A percentile compares a stretch with the other conserved stretches of the same genome.
Evolutionary conservation across 2,113 vertebrate species (phyloP).

Genomic region (Microcebus tavaratra): DNA sequence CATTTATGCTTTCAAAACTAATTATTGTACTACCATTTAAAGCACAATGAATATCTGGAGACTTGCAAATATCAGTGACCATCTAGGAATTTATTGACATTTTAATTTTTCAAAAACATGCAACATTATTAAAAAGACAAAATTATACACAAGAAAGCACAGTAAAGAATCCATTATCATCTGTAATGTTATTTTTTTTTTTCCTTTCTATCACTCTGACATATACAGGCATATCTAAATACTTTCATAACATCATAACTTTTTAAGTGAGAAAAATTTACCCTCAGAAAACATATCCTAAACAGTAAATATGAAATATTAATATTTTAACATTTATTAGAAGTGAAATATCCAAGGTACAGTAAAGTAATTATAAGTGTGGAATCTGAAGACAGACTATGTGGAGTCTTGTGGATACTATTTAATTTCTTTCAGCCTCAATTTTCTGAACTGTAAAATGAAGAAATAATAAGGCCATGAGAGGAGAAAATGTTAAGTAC

Average conservation of each 20-base stretch:
- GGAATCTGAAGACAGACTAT: not conserved
- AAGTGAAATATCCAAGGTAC: not conserved
- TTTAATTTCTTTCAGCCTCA: not conserved
- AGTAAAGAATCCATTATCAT: not conserved
- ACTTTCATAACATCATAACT: not conserved
- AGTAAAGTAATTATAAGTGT: not conserved
- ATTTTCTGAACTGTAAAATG: not conserved
- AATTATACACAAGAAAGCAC: not conserved
- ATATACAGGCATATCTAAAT: not conserved
- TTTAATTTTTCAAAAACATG: not conserved
- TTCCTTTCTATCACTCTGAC: not conserved
- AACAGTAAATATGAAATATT: conserved; percentile 11
- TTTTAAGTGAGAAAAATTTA: not conserved
- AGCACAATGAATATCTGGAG: not conserved
- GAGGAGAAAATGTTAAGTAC: not conserved
- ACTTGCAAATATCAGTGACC: not conserved
- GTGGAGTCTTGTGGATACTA: not conserved
- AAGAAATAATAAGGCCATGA: not conserved
- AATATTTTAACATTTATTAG: conserved; percentile 15
- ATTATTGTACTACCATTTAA: conserved; percentile 31
- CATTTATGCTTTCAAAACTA: conserved; percentile 47
- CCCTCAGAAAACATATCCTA: not conserved
- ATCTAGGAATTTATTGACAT: conserved; percentile 1
- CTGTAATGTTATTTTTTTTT: not conserved
- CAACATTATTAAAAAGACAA: not conserved